These are phyloP conservation scores for Marronus borbonicus DNA, from an alignment of 2,888 invertebrate genomes.

Conservation along the genomic window DNA sequence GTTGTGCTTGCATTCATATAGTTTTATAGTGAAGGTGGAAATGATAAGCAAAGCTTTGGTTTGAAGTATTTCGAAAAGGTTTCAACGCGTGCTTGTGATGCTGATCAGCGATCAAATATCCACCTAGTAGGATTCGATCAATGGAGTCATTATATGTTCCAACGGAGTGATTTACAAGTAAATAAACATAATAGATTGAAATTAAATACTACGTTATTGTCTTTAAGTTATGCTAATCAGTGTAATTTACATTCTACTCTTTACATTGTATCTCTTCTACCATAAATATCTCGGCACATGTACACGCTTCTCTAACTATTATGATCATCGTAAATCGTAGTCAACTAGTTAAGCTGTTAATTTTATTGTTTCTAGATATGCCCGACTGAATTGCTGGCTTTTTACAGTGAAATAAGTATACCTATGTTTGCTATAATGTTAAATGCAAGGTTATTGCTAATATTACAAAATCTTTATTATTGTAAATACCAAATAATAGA, in stretches of 20 bases:
- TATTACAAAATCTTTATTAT: too few species aligned
- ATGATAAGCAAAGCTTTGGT: too few species aligned
- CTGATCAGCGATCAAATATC: neutral
- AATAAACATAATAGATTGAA: conserved; percentile 34
- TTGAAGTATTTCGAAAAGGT: too few species aligned
- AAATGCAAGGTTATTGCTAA: too few species aligned
- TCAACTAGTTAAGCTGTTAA: conserved; percentile 19
- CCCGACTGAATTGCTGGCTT: neutral
- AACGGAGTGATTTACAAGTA: conserved; percentile 29
- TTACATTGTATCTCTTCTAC: conserved; percentile 17
- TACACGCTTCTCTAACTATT: conserved; percentile 13
- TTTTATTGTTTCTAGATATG: conserved; percentile 27
- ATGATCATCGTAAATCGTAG: conserved; percentile 10
- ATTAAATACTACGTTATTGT: conserved; percentile 29
- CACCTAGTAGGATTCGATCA: conserved; percentile 10
- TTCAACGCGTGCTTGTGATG: too few species aligned
- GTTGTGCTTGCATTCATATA: too few species aligned
- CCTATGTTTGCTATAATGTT: too few species aligned
- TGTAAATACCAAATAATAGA: too few species aligned
- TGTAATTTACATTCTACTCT: conserved; percentile 29
- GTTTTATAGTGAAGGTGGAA: too few species aligned
- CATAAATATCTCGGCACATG: conserved; percentile 29
- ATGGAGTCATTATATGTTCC: conserved; percentile 16
- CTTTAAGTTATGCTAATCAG: conserved; percentile 36
- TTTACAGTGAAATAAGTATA: neutral